These are phyloP conservation scores for Xiphophorus hellerii DNA, from an alignment of 2,113 vertebrate species.

Conservation along the genomic window DNA sequence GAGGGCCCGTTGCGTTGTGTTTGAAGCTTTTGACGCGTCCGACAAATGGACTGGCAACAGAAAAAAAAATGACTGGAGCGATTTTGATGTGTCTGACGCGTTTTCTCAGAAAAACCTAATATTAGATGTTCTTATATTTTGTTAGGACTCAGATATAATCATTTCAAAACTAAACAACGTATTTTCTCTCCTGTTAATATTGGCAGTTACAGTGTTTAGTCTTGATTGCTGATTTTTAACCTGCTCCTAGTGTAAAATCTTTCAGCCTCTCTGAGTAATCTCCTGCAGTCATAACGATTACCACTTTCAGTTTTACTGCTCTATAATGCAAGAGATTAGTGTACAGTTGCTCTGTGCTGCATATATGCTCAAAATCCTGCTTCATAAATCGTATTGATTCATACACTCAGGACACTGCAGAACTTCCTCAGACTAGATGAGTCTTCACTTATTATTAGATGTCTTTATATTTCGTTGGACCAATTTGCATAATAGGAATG, in stretches of 20 bases:
- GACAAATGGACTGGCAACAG: too few relatives aligned
- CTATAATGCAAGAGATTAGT: neutral
- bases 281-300: conserved; percentile 1
- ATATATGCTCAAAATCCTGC: conserved; percentile 1
- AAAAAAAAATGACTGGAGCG: too few relatives aligned
- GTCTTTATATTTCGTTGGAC: neutral
- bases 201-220: neutral
- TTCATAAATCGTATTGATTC: conserved; percentile 6
- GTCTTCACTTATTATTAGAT: neutral
- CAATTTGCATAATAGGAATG: conserved; percentile 29
- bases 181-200: neutral
- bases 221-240: conserved; percentile 2
- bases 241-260: neutral
- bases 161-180: neutral
- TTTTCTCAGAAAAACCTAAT: neutral
- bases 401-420: neutral
- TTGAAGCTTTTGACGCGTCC: too few relatives aligned
- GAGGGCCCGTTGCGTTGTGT: too few relatives aligned
- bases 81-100: too few relatives aligned
- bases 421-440: neutral
- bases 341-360: neutral
- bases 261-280: neutral
- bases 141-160: neutral
- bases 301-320: neutral
- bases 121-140: too few relatives aligned